Percentiles rank a stretch among this genome's conserved stretches.
phyloP scores from a whole-genome alignment of 2,113 vertebrate genomes.

The Pongo abelii region DNA sequence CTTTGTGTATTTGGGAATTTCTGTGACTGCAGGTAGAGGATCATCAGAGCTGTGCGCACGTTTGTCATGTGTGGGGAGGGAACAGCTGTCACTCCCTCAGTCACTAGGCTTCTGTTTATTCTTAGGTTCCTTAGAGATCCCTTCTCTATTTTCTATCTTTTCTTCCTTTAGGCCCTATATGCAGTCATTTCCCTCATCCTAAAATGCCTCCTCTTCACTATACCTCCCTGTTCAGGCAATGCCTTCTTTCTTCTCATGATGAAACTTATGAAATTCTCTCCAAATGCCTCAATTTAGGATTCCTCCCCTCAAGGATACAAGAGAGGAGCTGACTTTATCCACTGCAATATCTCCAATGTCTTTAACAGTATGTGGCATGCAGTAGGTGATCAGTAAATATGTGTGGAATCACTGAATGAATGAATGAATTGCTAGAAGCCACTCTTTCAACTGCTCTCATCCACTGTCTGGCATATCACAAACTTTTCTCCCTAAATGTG shows the following conservation, averaged over 20 bases:
- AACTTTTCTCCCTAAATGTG: neutral
- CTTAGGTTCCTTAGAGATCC: neutral
- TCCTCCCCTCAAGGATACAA: neutral
- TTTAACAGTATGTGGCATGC: neutral
- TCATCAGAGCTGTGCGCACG: fast-evolving
- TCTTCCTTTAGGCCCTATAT: neutral
- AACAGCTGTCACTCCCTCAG: fast-evolving
- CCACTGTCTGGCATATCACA: neutral
- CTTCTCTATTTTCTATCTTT: neutral
- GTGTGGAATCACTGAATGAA: neutral
- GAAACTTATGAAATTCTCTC: neutral
- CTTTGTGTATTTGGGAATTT: neutral
- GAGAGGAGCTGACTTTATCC: neutral
- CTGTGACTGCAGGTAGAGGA: fast-evolving
- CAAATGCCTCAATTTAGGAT: neutral
- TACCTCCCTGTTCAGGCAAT: neutral
- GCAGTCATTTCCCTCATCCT: neutral
- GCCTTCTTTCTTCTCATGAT: neutral
- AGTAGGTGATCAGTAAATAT: neutral
- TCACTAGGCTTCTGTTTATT: neutral
- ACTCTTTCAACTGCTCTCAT: neutral
- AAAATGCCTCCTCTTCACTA: neutral
- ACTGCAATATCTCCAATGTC: neutral
- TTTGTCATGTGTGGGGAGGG: neutral
- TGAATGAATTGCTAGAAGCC: neutral